Conservation (phyloP, 2,888 invertebrate species). For the Eupithecia exiguata region DNA sequence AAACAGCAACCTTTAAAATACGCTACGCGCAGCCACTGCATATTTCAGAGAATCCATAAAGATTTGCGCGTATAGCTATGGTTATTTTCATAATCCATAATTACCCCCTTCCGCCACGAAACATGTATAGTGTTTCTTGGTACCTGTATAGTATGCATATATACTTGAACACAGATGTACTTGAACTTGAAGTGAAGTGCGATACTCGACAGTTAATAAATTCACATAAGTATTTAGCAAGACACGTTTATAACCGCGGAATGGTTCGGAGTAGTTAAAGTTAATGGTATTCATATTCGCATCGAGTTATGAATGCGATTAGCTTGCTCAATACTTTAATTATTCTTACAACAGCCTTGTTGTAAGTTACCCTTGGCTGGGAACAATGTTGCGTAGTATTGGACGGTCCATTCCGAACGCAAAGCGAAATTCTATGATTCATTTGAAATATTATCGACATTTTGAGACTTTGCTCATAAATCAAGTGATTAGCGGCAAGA, state of each 20-base stretch:
- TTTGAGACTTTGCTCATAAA: not conserved
- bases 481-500: not conserved
- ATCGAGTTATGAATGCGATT: conserved; percentile 19
- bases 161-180: too few species aligned
- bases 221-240: not conserved
- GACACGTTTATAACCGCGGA: conserved; percentile 1
- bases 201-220: not conserved
- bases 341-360: conserved; percentile 21
- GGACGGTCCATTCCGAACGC: not conserved
- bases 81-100: too few species aligned
- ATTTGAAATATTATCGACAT: not conserved
- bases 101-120: too few species aligned
- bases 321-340: conserved; percentile 18
- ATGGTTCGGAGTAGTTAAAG: conserved; percentile 1
- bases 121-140: too few species aligned
- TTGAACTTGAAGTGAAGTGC: not conserved
- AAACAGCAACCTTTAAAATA: too few species aligned
- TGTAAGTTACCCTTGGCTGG: conserved; percentile 22
- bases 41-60: too few species aligned
- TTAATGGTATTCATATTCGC: conserved; percentile 10
- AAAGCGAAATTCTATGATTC: not conserved
- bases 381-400: conserved; percentile 23
- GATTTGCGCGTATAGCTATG: too few species aligned
- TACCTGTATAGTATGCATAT: too few species aligned
- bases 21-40: too few species aligned